Evolutionary conservation across 2,113 vertebrate genomes (phyloP), one percentile per base, ranked within the genome.

Genomic region (Erythrocercus mccallii): DNA sequence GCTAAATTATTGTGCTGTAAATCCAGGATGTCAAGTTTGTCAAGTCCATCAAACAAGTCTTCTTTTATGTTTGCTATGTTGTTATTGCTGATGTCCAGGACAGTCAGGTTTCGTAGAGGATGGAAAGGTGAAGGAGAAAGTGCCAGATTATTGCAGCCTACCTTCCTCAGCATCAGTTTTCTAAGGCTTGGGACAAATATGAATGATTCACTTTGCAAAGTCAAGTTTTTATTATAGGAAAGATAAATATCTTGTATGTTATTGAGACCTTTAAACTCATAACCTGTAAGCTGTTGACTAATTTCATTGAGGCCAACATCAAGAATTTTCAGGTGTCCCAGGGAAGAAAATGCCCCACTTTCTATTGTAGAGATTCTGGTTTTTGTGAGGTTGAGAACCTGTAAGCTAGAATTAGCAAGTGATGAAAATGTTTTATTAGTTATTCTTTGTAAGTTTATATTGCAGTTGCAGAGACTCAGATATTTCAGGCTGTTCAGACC

Each of bases 1-100:
- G 98, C 99, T 86, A 99, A 97, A 94, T 99, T 99, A 92, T 99
- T 99, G 96, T 99, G 99, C 88, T 99, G 98, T 87, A 99, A 92
- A 93, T 98, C 98, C 64, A 99, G 96, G 65, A 99, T 98, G 82
- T 97, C 95, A 50, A 99, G 98, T 66, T 98, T 97, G 47, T 88
- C 74, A 37, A 99, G 98, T 47, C 98, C 98, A n/a, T 97, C 95
- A 38, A 99, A 95, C 54, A 98, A 33, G n/a, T 95, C 98, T 3
- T 94, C 96, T 10, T 96, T 97, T 70, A 99, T 83, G 86, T 99
- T 99, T 68, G 99, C 99, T 42, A 99, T 98, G 81, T 99, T 99
- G 95, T 99, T 99, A 97, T 99, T 99, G 93, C 99, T 99, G 45
- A 99, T 98, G 90, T 99, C 99, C 73, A 99, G 94, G 60, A 98